phyloP scores from a whole-genome alignment of 2,113 vertebrate species.

The Macrotis lagotis region DNA sequence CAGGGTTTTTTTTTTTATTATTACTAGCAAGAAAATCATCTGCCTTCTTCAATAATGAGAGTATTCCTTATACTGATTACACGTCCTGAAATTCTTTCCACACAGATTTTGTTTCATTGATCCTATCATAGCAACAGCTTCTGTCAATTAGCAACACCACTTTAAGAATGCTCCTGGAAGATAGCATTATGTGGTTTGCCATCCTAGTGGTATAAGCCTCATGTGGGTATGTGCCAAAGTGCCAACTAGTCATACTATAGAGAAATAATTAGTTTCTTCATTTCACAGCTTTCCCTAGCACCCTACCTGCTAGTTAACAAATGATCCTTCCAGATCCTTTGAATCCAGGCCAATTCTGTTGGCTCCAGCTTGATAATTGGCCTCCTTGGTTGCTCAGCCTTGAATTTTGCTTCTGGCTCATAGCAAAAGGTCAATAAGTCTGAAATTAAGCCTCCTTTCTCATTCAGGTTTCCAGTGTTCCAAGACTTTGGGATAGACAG shows the following conservation, averaged over 20 bases:
- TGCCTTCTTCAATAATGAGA: conserved; percentile 7
- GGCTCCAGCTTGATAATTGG: background rate
- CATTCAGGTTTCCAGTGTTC: background rate
- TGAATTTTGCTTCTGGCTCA: background rate
- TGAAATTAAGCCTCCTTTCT: background rate
- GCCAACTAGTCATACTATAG: background rate
- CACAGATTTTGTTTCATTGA: background rate
- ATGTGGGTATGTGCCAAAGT: background rate
- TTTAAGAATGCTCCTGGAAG: background rate
- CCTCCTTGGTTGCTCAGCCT: background rate
- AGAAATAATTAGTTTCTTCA: background rate
- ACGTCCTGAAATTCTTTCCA: background rate
- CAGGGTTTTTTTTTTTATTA: background rate
- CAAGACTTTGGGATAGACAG: background rate
- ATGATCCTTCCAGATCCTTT: background rate
- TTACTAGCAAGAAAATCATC: background rate
- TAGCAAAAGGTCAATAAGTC: background rate
- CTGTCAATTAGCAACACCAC: background rate
- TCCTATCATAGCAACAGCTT: background rate
- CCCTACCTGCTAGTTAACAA: background rate
- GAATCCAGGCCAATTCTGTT: background rate
- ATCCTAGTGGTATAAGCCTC: background rate
- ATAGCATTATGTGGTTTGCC: background rate
- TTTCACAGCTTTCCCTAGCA: background rate
- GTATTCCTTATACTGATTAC: too few species aligned